These are phyloP conservation scores for Pteropus alecto DNA, from an alignment of 2,113 vertebrate genomes.

Conservation along the genomic window DNA sequence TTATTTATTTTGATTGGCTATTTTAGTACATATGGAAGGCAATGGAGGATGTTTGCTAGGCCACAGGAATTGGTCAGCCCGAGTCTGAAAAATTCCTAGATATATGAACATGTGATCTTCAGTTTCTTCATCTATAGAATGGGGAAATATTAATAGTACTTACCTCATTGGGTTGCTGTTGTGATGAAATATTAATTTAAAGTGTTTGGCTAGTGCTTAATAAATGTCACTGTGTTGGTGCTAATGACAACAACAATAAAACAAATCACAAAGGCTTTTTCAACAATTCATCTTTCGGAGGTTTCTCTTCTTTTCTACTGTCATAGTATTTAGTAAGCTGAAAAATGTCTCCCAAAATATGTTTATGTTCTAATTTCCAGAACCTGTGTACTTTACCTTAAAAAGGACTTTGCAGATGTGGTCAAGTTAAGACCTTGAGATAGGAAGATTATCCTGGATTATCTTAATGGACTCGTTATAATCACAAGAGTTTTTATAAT, in stretches of 20 bases:
- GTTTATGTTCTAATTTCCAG: neutral
- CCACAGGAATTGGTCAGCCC: neutral
- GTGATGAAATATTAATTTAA: neutral
- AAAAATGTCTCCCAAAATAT: neutral
- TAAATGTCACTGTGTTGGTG: neutral
- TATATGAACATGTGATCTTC: neutral
- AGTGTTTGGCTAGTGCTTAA: neutral
- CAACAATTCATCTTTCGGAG: neutral
- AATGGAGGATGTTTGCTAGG: rapidly evolving
- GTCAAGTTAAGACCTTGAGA: neutral
- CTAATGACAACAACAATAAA: neutral
- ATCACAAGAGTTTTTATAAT: neutral
- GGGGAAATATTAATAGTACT: neutral
- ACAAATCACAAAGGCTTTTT: neutral
- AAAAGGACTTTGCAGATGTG: neutral
- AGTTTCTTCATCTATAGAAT: neutral
- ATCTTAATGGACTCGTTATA: neutral
- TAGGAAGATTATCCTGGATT: neutral
- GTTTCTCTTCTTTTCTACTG: neutral
- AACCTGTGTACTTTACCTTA: neutral
- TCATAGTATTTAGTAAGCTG: neutral
- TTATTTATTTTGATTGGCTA: neutral
- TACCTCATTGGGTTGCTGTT: neutral
- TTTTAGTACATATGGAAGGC: neutral
- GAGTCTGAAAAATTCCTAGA: neutral